These are phyloP conservation scores for Austrolebias charrua DNA, from an alignment of 2,797 vertebrate genomes.

Conservation along the genomic window DNA sequence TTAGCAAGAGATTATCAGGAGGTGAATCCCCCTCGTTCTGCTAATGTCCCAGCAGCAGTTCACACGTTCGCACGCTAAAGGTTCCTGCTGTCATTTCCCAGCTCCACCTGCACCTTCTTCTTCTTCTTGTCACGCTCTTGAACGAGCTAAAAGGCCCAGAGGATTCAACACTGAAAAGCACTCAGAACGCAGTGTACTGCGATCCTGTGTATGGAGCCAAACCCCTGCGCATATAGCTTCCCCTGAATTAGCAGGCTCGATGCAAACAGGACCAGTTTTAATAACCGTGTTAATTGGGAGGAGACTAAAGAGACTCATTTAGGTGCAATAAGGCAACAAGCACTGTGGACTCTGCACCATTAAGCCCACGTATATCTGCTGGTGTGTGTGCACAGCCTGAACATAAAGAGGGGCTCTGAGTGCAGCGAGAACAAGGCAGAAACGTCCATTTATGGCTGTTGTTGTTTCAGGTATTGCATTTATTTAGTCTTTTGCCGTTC, in stretches of 20 bases:
- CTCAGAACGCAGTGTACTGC: not conserved
- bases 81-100: constrained; percentile 33
- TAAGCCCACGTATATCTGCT: constrained; percentile 15
- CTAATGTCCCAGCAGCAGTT: constrained; percentile 51
- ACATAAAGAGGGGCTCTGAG: constrained; percentile 46
- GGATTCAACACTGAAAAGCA: constrained; percentile 19
- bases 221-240: constrained; percentile 67
- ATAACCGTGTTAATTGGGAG: constrained; percentile 96
- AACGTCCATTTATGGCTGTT: constrained; percentile 38
- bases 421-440: constrained; percentile 43
- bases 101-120: constrained; percentile 39
- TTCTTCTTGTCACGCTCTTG: constrained; percentile 32
- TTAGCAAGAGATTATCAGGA: constrained; percentile 67
- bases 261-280: constrained; percentile 86
- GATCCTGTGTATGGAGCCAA: not conserved
- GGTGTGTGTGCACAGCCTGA: constrained; percentile 17
- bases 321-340: constrained; percentile 92
- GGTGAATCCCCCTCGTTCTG: constrained; percentile 61
- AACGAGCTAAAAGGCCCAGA: constrained; percentile 27
- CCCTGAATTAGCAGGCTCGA: constrained; percentile 77
- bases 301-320: constrained; percentile 94
- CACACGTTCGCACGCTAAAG: constrained; percentile 19
- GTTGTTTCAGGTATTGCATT: constrained; percentile 16
- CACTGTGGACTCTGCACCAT: constrained; percentile 79
- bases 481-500: constrained; percentile 45